A percentile compares a stretch with the other conserved stretches of the same genome.
Conservation (phyloP, 2,888 invertebrate species). For the Galeruca laticollis region DNA sequence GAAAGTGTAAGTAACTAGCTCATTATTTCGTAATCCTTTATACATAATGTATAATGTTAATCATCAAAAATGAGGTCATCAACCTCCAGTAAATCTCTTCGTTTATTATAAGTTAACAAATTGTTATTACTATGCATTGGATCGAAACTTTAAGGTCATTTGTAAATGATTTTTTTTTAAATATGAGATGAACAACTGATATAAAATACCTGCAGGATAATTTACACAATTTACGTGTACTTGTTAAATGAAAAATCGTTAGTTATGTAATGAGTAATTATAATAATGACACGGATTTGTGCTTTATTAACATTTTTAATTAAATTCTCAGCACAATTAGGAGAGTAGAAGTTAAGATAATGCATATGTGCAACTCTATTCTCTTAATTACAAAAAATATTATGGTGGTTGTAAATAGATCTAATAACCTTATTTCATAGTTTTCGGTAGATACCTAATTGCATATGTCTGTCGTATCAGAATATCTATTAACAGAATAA, state of each 20-base stretch:
- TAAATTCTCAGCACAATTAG: background rate
- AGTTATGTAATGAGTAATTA: background rate
- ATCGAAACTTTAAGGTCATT: background rate
- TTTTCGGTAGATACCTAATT: too few relatives aligned
- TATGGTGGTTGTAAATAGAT: too few relatives aligned
- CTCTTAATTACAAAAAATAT: too few relatives aligned
- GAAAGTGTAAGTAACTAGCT: background rate
- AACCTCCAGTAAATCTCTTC: background rate
- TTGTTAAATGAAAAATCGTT: background rate
- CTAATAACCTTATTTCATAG: too few relatives aligned
- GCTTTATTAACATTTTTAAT: background rate
- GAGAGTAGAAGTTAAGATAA: too few relatives aligned
- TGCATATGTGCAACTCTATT: too few relatives aligned
- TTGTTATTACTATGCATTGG: background rate
- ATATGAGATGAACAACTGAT: background rate
- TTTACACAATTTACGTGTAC: background rate
- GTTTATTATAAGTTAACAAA: background rate
- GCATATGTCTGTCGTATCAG: too few relatives aligned
- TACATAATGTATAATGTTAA: slow-evolving; percentile 1
- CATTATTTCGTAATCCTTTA: background rate
- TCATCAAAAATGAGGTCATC: background rate
- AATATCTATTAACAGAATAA: too few relatives aligned
- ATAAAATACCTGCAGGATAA: background rate
- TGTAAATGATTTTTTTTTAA: background rate
- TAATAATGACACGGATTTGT: background rate